phyloP scores from a whole-genome alignment of 2,113 vertebrate genomes.

The Excalfactoria chinensis region DNA sequence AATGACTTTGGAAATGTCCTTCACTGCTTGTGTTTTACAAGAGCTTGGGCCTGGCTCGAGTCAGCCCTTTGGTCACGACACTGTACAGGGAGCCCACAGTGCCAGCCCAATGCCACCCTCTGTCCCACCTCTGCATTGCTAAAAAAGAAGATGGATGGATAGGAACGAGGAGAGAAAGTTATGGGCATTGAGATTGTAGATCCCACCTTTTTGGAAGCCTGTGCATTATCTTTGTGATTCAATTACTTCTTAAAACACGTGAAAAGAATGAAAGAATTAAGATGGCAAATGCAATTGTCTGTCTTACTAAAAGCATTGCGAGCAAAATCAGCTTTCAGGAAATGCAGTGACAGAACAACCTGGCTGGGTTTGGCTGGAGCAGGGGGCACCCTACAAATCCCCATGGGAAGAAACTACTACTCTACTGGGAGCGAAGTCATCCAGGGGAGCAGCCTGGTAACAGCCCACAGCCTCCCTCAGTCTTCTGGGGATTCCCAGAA shows the following conservation, averaged over 20 bases:
- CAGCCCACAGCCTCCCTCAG: accelerated
- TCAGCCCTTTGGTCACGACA: background rate
- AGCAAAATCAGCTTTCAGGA: conserved; percentile 17
- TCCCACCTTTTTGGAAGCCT: background rate
- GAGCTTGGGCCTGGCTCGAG: background rate
- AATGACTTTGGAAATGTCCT: conserved; percentile 4
- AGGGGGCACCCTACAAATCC: background rate
- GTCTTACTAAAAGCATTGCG: conserved; percentile 30
- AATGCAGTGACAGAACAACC: background rate
- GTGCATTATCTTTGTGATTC: background rate
- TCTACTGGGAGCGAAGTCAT: accelerated
- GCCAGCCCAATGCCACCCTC: background rate
- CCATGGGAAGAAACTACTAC: background rate
- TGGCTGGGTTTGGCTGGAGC: background rate
- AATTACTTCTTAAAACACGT: conserved; percentile 31
- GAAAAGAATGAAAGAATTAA: conserved; percentile 45
- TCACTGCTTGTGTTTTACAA: background rate
- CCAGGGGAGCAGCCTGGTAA: background rate
- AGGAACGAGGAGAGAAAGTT: background rate
- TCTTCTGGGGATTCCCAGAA: background rate
- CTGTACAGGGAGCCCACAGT: accelerated
- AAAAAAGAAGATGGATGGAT: background rate
- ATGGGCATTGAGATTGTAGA: background rate
- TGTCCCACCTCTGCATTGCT: background rate
- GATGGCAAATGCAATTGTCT: conserved; percentile 33